Evolutionary conservation across 53 echinoderm and acorn worm species (phyloP).

Genomic region (Patiria pectinifera): DNA sequence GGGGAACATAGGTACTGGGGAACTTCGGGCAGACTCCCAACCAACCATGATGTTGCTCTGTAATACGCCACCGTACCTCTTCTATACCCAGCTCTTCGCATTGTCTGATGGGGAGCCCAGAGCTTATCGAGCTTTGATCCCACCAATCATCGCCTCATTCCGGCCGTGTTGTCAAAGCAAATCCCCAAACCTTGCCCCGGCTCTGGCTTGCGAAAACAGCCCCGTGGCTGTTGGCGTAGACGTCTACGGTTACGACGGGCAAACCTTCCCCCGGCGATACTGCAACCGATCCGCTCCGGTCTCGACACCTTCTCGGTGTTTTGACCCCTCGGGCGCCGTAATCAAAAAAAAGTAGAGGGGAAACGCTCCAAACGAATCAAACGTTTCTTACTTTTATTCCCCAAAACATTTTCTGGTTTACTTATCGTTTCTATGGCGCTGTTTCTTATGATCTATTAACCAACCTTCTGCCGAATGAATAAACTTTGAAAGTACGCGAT

Average conservation of each 20-base stretch:
- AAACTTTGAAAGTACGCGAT: too few species aligned
- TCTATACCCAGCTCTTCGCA: not conserved
- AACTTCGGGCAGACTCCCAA: too few species aligned
- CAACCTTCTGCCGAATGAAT: not conserved
- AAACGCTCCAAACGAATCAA: not conserved
- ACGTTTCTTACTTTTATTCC: not conserved
- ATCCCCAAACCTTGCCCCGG: conserved; percentile 26
- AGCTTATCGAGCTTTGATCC: conserved; percentile 17
- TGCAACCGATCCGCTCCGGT: conserved; percentile 50
- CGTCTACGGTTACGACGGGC: conserved; percentile 45
- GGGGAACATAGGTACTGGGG: too few species aligned
- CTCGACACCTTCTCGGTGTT: conserved; percentile 9
- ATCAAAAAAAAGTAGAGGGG: not conserved
- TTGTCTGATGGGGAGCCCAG: not conserved
- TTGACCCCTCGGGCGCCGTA: not conserved
- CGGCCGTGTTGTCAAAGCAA: conserved; percentile 55
- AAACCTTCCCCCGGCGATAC: conserved; percentile 31
- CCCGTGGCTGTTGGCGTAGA: conserved; percentile 56
- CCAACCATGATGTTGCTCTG: too few species aligned
- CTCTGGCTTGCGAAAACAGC: conserved; percentile 60
- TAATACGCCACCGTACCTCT: too few species aligned
- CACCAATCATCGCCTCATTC: conserved; percentile 49
- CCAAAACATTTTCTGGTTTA: not conserved
- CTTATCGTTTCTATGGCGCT: not conserved
- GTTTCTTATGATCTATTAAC: not conserved